Base-by-base conservation (phyloP, 1,140 invertebrate genomes). In the Macrobrachium rosenbergii region DNA sequence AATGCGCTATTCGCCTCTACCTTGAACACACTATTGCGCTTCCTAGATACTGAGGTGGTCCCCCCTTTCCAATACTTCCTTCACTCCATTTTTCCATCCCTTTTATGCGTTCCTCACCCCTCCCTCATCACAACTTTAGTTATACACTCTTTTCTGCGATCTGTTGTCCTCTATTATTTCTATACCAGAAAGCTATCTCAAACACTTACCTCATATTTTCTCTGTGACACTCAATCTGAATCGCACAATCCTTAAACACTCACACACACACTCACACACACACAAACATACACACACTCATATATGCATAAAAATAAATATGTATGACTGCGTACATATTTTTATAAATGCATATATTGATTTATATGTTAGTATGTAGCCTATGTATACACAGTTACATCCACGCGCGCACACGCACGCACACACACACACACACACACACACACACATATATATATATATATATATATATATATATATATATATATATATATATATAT, bases 191-290 rank as follows among this genome's bases (percentile, higher is more conserved):
- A 12, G 12, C 23, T 28, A 14, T 16, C 23, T 28, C 23, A 73
- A 16, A 16, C 23, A 23, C 23, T 73, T 73, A 28, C 23, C 14
- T 73, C 23, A 73, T 12, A n/a, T n/a, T n/a, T n/a, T n/a, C n/a
- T n/a, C n/a, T n/a, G n/a, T n/a, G n/a, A n/a, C n/a, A n/a, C n/a
- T n/a, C n/a, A n/a, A n/a, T n/a, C n/a, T n/a, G n/a, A n/a, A n/a
- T n/a, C n/a, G n/a, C n/a, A n/a, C n/a, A n/a, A n/a, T n/a, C n/a
- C n/a, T n/a, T n/a, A n/a, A n/a, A n/a, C n/a, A n/a, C n/a, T n/a
- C n/a, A n/a, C n/a, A n/a, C n/a, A 67, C 63, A 67, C 63, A 67
- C 63, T n/a, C 63, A 67, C 63, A 67, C 63, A 67, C 63, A 67
- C 63, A 67, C 63, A 67, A 17, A 67, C 63, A 67, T 21, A 67